These are phyloP conservation scores for Chionis minor DNA, from an alignment of 2,113 vertebrate genomes.

Conservation along the genomic window DNA sequence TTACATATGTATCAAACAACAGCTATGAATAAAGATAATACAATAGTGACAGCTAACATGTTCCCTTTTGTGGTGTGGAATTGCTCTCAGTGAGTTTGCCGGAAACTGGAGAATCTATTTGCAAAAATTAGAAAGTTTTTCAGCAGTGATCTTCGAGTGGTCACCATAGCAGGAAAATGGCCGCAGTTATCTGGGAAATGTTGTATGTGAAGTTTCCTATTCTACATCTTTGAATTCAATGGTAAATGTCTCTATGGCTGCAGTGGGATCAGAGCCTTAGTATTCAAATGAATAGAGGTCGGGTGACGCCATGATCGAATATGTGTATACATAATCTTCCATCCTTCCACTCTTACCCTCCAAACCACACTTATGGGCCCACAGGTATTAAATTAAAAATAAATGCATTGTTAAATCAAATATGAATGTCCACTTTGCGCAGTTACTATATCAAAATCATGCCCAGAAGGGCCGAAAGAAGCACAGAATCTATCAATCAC, in stretches of 20 bases:
- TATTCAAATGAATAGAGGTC: background rate
- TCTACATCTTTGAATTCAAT: background rate
- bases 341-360: background rate
- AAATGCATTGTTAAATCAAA: background rate
- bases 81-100: rapidly evolving
- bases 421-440: background rate
- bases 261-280: background rate
- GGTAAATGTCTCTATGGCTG: background rate
- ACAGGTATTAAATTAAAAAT: background rate
- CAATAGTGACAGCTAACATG: background rate
- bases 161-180: background rate
- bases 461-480: background rate
- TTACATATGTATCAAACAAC: slow-evolving; percentile 10
- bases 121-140: background rate
- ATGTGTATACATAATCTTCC: background rate
- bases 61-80: background rate
- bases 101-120: background rate
- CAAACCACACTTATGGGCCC: background rate
- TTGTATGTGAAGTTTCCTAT: background rate
- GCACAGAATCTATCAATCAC: background rate
- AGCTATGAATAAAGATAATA: slow-evolving; percentile 35
- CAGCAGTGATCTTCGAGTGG: background rate
- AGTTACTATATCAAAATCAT: background rate
- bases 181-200: background rate
- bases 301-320: background rate